Evolutionary conservation across 2,888 invertebrate species (phyloP).

Genomic region (Parasteatoda lunata): DNA sequence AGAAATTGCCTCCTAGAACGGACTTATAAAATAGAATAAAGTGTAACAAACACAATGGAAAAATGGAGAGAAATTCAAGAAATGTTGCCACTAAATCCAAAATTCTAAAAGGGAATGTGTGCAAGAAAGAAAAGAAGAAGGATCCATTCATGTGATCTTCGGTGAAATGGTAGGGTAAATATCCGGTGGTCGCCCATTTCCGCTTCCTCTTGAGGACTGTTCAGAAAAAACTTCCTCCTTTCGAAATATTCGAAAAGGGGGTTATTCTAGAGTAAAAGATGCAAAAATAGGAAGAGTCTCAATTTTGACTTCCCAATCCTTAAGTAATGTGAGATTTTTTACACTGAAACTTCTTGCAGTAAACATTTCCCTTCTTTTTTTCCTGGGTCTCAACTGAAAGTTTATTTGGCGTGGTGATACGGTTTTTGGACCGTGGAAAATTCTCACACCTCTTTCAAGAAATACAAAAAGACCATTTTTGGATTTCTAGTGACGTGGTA

Average conservation of each 20-base stretch:
- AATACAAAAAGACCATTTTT: no score
- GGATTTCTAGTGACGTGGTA: no score
- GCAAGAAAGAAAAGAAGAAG: background rate
- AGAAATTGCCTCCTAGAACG: background rate
- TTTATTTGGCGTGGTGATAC: background rate
- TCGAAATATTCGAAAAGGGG: background rate
- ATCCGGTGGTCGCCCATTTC: constrained; percentile 62
- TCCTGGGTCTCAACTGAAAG: background rate
- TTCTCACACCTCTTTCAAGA: no score
- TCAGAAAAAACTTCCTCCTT: constrained; percentile 36
- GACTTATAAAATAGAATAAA: background rate
- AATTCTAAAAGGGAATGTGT: background rate
- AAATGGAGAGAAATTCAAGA: background rate
- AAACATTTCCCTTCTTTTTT: background rate
- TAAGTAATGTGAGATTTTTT: background rate
- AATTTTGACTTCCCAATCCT: background rate
- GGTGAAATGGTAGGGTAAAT: constrained; percentile 50
- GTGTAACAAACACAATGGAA: background rate
- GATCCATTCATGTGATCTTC: constrained; percentile 21
- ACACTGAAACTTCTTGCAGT: background rate
- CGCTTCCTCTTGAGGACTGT: constrained; percentile 49
- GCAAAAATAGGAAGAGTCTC: background rate
- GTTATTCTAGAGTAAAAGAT: background rate
- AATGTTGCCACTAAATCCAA: background rate
- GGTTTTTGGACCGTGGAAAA: no score